phyloP scores from a whole-genome alignment of 2,888 invertebrate genomes.

The Temnothorax unifasciatus region DNA sequence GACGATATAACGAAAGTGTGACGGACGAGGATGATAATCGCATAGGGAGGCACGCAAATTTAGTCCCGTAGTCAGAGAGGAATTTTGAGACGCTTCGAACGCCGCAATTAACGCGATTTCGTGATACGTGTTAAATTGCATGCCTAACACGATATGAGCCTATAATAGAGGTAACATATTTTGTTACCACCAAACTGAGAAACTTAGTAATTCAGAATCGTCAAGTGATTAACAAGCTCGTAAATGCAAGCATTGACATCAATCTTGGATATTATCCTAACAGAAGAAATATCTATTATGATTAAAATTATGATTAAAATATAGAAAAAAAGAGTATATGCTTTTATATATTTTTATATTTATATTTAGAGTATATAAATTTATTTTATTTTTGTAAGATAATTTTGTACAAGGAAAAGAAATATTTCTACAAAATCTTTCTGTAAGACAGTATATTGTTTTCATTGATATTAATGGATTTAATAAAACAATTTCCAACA shows the following conservation, averaged over 20 bases:
- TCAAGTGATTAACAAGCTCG: neutral
- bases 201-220: conserved; percentile 9
- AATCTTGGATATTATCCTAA: neutral
- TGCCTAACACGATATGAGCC: conserved; percentile 31
- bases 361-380: no score
- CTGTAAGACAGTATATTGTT: neutral
- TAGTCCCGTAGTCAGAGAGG: conserved; percentile 41
- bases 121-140: conserved; percentile 38
- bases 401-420: neutral
- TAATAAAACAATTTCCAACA: no score
- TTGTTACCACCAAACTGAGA: conserved; percentile 9
- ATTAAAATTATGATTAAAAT: no score
- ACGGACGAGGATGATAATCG: conserved; percentile 58
- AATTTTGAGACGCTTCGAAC: conserved; percentile 34
- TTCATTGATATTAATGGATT: no score
- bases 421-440: neutral
- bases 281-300: neutral
- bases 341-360: no score
- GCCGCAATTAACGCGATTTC: conserved; percentile 50
- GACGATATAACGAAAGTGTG: conserved; percentile 52
- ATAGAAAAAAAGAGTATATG: neutral
- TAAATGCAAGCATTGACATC: neutral
- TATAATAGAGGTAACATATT: conserved; percentile 19
- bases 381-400: neutral
- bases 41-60: conserved; percentile 44